A percentile compares a stretch with the other conserved stretches of the same genome.
These are phyloP conservation scores for Rugalucina vietnamica DNA, from an alignment of 2,888 invertebrate species.

Conservation along the genomic window DNA sequence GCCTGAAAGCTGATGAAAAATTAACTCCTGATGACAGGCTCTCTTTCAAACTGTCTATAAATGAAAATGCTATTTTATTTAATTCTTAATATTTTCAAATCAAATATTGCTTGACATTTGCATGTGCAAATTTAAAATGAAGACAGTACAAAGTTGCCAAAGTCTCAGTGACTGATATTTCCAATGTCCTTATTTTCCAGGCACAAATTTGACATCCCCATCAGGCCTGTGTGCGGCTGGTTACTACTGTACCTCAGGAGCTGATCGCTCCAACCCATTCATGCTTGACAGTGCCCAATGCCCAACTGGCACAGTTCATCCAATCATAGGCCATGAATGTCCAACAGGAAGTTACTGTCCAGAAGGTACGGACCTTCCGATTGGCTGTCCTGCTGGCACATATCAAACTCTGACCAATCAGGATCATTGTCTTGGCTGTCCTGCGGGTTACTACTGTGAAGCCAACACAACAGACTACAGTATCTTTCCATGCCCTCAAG, in stretches of 20 bases:
- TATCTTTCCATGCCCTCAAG: constrained; percentile 76
- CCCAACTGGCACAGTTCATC: constrained; percentile 78
- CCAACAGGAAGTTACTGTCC: constrained; percentile 79
- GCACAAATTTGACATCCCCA: constrained; percentile 73
- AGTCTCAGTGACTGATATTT: no score
- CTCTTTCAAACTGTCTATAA: no score
- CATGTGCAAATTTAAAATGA: no score
- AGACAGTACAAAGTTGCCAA: no score
- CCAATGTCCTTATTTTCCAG: constrained; percentile 68
- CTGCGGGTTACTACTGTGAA: constrained; percentile 79
- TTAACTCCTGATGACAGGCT: no score
- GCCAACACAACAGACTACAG: constrained; percentile 79
- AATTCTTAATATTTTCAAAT: no score
- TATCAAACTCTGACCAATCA: constrained; percentile 80
- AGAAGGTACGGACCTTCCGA: constrained; percentile 75
- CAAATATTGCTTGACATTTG: no score
- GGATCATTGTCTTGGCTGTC: constrained; percentile 77
- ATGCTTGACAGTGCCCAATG: constrained; percentile 79
- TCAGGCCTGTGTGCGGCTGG: constrained; percentile 76
- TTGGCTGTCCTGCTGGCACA: constrained; percentile 79
- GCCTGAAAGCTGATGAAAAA: no score
- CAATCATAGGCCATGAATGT: constrained; percentile 80
- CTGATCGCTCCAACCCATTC: constrained; percentile 77
- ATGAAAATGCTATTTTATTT: no score
- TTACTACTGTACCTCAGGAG: constrained; percentile 78